Evolutionary conservation across 2,797 vertebrate species (phyloP).

Genomic region (Nannoperca obscura): DNA sequence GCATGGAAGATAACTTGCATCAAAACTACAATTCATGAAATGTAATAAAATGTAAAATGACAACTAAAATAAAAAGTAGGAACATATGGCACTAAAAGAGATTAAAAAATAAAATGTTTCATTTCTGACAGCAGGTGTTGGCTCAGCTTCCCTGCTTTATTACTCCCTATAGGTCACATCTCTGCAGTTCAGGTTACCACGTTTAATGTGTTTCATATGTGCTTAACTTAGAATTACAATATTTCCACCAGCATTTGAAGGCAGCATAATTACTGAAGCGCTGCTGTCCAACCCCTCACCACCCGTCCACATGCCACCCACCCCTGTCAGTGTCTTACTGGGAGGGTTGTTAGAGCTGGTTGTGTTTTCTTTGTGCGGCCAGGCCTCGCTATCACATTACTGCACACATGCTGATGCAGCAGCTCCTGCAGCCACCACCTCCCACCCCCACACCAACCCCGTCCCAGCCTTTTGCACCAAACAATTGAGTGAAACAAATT

Average conservation of each 20-base stretch:
- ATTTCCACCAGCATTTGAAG: slow-evolving; percentile 59
- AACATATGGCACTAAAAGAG: slow-evolving; percentile 39
- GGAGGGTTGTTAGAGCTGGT: slow-evolving; percentile 79
- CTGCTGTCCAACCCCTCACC: slow-evolving; percentile 36
- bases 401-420: slow-evolving; percentile 88
- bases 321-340: slow-evolving; percentile 70
- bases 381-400: slow-evolving; percentile 85
- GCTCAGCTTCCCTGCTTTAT: slow-evolving; percentile 38
- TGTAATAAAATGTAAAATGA: slow-evolving; percentile 24
- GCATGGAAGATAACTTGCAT: not conserved
- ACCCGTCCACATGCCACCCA: slow-evolving; percentile 8
- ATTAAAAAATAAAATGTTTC: slow-evolving; percentile 20
- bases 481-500: slow-evolving; percentile 74
- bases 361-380: slow-evolving; percentile 87
- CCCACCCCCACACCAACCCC: slow-evolving; percentile 31
- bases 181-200: slow-evolving; percentile 31
- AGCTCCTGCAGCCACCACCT: slow-evolving; percentile 57
- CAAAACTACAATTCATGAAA: slow-evolving; percentile 21
- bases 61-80: slow-evolving; percentile 16
- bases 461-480: slow-evolving; percentile 43
- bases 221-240: slow-evolving; percentile 35
- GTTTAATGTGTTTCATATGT: slow-evolving; percentile 42
- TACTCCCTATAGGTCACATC: slow-evolving; percentile 52
- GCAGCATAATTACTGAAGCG: slow-evolving; percentile 62
- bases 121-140: slow-evolving; percentile 41